Conservation (phyloP, 2,888 invertebrate species). For the Meteorus colon region DNA sequence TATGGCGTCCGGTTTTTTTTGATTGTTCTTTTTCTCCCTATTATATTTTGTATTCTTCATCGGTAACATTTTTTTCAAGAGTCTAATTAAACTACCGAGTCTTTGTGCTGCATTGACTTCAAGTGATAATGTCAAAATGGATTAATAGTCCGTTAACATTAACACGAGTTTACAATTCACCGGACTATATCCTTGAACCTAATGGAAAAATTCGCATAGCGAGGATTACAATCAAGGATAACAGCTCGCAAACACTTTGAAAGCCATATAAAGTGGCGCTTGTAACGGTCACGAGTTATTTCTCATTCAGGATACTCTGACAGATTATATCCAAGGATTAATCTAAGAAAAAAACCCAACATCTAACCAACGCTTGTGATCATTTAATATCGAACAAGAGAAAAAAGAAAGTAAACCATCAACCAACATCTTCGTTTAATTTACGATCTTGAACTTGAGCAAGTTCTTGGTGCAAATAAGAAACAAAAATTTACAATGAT, state of each 20-base stretch:
- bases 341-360: background rate
- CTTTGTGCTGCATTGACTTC: background rate
- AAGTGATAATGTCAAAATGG: constrained; percentile 36
- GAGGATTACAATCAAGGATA: constrained; percentile 60
- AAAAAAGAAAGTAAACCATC: constrained; percentile 11
- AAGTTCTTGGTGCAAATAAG: background rate
- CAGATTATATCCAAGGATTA: constrained; percentile 8
- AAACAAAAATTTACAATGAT: constrained; percentile 4
- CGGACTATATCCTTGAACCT: constrained; percentile 56
- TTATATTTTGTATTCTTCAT: background rate
- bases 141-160: constrained; percentile 61
- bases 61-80: constrained; percentile 23
- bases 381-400: background rate
- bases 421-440: constrained; percentile 8
- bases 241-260: constrained; percentile 45
- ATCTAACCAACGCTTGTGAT: constrained; percentile 12
- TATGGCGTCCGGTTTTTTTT: background rate
- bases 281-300: constrained; percentile 42
- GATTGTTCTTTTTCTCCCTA: background rate
- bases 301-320: constrained; percentile 22
- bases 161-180: constrained; percentile 52
- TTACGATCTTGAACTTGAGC: constrained; percentile 21
- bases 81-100: background rate
- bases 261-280: constrained; percentile 13
- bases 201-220: constrained; percentile 54